Percentiles rank a stretch among this genome's conserved stretches.
phyloP scores from a whole-genome alignment of 2,888 invertebrate species.

The Acronicta alni region DNA sequence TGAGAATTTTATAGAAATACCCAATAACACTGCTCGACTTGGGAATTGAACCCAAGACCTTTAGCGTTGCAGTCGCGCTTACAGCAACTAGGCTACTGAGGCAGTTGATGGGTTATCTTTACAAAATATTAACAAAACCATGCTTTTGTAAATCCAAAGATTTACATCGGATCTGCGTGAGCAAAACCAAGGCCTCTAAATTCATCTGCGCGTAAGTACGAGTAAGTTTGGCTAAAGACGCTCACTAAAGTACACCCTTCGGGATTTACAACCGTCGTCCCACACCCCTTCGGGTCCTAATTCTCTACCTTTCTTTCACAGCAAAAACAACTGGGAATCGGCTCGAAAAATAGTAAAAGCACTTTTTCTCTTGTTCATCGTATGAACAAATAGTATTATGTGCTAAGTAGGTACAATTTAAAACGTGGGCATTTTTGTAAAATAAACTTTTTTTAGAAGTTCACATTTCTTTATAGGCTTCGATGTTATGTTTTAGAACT shows the following conservation, averaged over 20 bases:
- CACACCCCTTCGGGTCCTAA: slow-evolving; percentile 58
- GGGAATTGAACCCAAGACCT: too few species aligned
- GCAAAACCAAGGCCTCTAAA: slow-evolving; percentile 43
- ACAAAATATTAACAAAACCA: too few species aligned
- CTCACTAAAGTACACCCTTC: slow-evolving; percentile 55
- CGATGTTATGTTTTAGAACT: too few species aligned
- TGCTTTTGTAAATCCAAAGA: slow-evolving; percentile 3
- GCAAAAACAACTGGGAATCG: slow-evolving; percentile 54
- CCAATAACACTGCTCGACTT: too few species aligned
- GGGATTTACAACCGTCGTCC: slow-evolving; percentile 57
- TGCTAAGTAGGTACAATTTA: slow-evolving; percentile 25
- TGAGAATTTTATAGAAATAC: too few species aligned
- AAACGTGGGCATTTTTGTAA: background rate
- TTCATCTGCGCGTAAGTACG: slow-evolving; percentile 43
- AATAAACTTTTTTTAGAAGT: background rate
- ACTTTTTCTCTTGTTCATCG: slow-evolving; percentile 49
- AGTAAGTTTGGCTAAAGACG: slow-evolving; percentile 53
- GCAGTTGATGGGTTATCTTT: too few species aligned
- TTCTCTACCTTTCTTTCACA: slow-evolving; percentile 56
- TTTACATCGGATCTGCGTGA: slow-evolving; percentile 17
- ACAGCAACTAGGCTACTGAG: too few species aligned
- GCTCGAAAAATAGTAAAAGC: slow-evolving; percentile 54
- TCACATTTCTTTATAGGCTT: too few species aligned
- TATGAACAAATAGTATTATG: slow-evolving; percentile 37
- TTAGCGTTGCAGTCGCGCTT: too few species aligned